Evolutionary conservation across 2,797 vertebrate genomes (phyloP).

Genomic region (Fistularia commersonii): DNA sequence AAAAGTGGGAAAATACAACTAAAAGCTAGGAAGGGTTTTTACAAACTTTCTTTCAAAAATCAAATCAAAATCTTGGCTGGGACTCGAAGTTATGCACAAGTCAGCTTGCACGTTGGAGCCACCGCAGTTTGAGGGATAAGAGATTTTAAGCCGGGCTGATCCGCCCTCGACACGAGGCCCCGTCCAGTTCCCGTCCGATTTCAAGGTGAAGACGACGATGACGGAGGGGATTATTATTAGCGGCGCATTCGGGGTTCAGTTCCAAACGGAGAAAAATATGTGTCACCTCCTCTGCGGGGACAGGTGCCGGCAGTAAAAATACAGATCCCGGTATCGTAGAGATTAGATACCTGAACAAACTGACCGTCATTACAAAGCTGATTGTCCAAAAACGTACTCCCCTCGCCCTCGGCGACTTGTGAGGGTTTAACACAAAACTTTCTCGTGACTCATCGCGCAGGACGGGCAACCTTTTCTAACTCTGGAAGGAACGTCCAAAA

Average conservation of each 20-base stretch:
- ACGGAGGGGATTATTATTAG: slow-evolving; percentile 1
- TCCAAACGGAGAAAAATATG: slow-evolving; percentile 9
- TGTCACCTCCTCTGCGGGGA: slow-evolving; percentile 5
- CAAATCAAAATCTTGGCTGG: too few species aligned
- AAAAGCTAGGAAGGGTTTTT: too few species aligned
- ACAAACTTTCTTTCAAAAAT: too few species aligned
- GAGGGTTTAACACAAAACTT: too few species aligned
- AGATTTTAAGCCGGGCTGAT: neutral
- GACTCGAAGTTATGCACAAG: too few species aligned
- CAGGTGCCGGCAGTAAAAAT: slow-evolving; percentile 3
- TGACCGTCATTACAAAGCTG: slow-evolving; percentile 1
- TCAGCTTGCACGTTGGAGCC: too few species aligned
- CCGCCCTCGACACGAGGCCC: neutral
- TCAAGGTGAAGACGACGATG: neutral
- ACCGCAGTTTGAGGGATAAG: neutral
- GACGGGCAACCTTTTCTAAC: slow-evolving; percentile 13
- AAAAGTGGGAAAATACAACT: too few species aligned
- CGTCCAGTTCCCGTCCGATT: neutral
- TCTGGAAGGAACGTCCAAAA: neutral
- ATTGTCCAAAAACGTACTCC: too few species aligned
- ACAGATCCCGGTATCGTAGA: slow-evolving; percentile 1
- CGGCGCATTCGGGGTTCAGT: slow-evolving; percentile 4
- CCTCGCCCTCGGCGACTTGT: too few species aligned
- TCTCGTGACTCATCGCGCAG: slow-evolving; percentile 3
- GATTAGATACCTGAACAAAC: slow-evolving; percentile 3